These are phyloP conservation scores for Pilophorus perplexus DNA, from an alignment of 2,888 invertebrate species.

Conservation along the genomic window DNA sequence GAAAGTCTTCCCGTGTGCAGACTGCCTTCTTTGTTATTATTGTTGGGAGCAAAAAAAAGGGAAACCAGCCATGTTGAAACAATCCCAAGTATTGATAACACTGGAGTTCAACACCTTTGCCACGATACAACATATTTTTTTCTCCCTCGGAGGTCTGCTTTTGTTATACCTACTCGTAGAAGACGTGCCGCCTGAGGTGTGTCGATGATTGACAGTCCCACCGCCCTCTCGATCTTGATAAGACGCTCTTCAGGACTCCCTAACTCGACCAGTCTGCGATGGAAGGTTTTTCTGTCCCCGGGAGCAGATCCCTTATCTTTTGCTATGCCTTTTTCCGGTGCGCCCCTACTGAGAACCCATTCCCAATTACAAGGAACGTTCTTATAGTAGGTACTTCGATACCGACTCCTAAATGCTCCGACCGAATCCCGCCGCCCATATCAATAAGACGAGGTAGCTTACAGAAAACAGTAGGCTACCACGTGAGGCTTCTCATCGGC, in stretches of 20 bases:
- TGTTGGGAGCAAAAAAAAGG: too few relatives aligned
- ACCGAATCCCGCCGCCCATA: slow-evolving; percentile 5
- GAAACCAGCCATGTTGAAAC: too few relatives aligned
- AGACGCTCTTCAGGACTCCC: not conserved
- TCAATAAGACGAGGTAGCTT: too few relatives aligned
- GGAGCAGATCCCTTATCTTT: not conserved
- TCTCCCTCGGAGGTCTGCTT: too few relatives aligned
- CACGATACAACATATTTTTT: too few relatives aligned
- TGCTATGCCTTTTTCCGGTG: not conserved
- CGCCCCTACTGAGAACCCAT: slow-evolving; percentile 30
- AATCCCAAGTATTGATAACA: too few relatives aligned
- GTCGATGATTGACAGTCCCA: slow-evolving; percentile 38
- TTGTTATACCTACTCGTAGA: too few relatives aligned
- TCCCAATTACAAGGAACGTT: slow-evolving; percentile 32
- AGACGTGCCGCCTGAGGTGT: slow-evolving; percentile 37
- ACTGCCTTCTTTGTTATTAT: too few relatives aligned
- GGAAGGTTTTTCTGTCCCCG: slow-evolving; percentile 3
- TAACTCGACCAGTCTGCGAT: not conserved
- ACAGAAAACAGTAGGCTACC: too few relatives aligned
- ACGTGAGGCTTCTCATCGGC: too few relatives aligned
- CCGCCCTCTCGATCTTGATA: slow-evolving; percentile 37
- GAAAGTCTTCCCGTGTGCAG: too few relatives aligned
- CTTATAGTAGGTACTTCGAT: slow-evolving; percentile 4
- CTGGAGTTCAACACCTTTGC: too few relatives aligned
- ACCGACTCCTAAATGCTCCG: slow-evolving; percentile 21